A percentile compares a stretch with the other conserved stretches of the same genome.
phyloP scores from a whole-genome alignment of 1,140 invertebrate genomes.

The Diachasmimorpha longicaudata region DNA sequence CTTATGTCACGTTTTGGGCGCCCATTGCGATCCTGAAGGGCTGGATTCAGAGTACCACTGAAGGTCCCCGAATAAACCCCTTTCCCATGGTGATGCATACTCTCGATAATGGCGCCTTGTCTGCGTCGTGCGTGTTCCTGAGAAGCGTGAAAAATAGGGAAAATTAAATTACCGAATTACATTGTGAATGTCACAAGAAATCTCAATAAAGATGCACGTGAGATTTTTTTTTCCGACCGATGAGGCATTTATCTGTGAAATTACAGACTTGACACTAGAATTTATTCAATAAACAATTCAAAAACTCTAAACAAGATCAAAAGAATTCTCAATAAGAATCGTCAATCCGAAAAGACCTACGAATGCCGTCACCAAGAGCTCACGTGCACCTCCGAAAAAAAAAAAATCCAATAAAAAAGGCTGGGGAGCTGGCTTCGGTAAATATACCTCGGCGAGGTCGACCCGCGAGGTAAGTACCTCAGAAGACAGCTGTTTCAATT shows the following conservation, averaged over 20 bases:
- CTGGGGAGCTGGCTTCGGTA: slow-evolving; percentile 48
- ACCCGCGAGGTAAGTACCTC: slow-evolving; percentile 77
- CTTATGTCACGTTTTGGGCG: slow-evolving; percentile 90
- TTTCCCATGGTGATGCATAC: slow-evolving; percentile 92
- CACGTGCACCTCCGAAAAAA: too few relatives aligned
- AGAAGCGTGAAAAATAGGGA: slow-evolving; percentile 5
- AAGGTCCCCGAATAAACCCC: slow-evolving; percentile 86
- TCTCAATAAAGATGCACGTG: neutral
- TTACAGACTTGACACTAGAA: too few relatives aligned
- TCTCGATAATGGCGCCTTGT: slow-evolving; percentile 87
- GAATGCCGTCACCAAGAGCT: too few relatives aligned
- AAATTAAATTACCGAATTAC: neutral
- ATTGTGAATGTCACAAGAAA: neutral
- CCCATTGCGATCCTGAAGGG: slow-evolving; percentile 89
- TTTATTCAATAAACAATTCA: too few relatives aligned
- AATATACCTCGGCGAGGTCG: slow-evolving; percentile 59
- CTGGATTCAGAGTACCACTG: slow-evolving; percentile 88
- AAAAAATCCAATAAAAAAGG: slow-evolving; percentile 31
- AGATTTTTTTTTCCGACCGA: too few relatives aligned
- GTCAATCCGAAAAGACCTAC: too few relatives aligned
- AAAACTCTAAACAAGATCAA: too few relatives aligned
- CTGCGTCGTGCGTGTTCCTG: slow-evolving; percentile 59
- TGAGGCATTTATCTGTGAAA: too few relatives aligned
- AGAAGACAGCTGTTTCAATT: slow-evolving; percentile 86
- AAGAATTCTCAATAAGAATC: too few relatives aligned